Conservation (phyloP, 2,888 invertebrate genomes). For the Drosophila glabriapex region DNA sequence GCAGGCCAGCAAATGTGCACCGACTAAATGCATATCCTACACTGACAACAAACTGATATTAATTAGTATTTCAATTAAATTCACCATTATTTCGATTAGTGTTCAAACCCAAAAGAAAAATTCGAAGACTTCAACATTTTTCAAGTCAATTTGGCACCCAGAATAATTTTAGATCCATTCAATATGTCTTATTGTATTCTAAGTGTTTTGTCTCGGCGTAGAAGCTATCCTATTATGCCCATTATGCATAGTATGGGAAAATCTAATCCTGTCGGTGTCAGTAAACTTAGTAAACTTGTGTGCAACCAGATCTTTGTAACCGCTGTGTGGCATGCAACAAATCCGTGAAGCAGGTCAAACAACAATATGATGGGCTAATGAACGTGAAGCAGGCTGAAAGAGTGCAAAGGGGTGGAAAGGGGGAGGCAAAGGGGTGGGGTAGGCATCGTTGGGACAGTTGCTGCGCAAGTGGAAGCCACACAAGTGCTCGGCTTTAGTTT, state of each 20-base stretch:
- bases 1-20: not conserved
- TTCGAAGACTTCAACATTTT: too few species aligned
- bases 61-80: not conserved
- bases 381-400: conserved; percentile 8
- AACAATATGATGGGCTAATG: conserved; percentile 27
- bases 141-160: too few species aligned
- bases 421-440: not conserved
- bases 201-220: too few species aligned
- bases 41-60: not conserved
- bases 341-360: conserved; percentile 19
- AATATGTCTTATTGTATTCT: not conserved
- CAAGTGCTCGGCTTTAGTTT: conserved; percentile 30
- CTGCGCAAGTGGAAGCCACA: conserved; percentile 24
- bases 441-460: not conserved
- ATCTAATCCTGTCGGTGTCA: not conserved
- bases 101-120: too few species aligned
- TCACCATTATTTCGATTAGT: not conserved
- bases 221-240: not conserved
- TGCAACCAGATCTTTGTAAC: not conserved
- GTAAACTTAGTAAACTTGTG: conserved; percentile 16
- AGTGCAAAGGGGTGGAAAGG: not conserved
- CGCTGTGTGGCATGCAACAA: conserved; percentile 26
- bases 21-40: conserved; percentile 21
- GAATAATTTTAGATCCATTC: not conserved
- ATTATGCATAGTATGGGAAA: not conserved